phyloP scores from a whole-genome alignment of 2,797 vertebrate genomes.

The Anas georgica region DNA sequence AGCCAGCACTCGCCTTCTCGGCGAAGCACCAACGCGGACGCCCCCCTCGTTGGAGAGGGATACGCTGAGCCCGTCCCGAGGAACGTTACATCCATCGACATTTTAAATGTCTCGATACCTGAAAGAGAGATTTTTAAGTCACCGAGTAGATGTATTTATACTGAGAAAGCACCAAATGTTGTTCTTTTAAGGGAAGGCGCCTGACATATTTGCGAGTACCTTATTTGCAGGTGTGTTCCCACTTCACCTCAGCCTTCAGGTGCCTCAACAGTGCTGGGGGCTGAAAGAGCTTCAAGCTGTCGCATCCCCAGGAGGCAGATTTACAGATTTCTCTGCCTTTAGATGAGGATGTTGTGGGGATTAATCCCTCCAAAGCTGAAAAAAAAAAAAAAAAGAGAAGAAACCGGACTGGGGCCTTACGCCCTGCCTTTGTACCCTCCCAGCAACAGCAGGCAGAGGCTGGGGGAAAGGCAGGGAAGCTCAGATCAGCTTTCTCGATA shows the following conservation, averaged over 20 bases:
- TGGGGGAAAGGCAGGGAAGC: not conserved
- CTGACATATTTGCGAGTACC: accelerated
- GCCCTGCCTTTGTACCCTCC: too few relatives aligned
- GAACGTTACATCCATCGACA: conserved; percentile 92
- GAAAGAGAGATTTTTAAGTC: not conserved
- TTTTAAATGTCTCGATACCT: not conserved
- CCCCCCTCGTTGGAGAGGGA: conserved; percentile 87
- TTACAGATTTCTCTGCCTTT: not conserved
- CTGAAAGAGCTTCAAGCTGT: not conserved
- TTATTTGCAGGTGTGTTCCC: not conserved
- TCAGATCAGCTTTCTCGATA: not conserved
- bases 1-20: conserved; percentile 90
- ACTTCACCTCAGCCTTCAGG: not conserved
- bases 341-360: not conserved
- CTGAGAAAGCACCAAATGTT: not conserved
- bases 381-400: too few relatives aligned
- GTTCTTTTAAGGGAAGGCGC: not conserved
- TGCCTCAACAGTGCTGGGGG: not conserved
- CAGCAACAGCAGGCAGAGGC: not conserved
- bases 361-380: too few relatives aligned
- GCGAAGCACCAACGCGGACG: conserved; percentile 88
- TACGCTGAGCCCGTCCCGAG: conserved; percentile 91
- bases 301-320: not conserved
- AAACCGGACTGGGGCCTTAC: too few relatives aligned
- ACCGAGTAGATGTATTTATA: not conserved